Evolutionary conservation across 2,113 vertebrate species (phyloP), one percentile per base, ranked within the genome.

Genomic region (Neolamprologus caudopunctatus): DNA sequence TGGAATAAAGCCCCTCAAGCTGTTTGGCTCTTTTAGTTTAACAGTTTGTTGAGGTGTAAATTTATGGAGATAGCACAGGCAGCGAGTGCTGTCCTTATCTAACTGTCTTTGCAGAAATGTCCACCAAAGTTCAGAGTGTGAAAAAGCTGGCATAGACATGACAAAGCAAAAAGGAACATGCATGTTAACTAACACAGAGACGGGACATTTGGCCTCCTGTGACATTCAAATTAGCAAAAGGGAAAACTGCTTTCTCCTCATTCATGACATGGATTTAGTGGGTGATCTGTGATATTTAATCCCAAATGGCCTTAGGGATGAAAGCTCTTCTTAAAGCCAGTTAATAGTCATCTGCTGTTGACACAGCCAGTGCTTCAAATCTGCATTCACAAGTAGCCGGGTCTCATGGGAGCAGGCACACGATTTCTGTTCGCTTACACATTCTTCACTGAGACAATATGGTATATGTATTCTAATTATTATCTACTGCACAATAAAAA

Each of bases 291-390:
- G 68, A 91, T 86, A 45, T 81, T 80, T 50, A 53, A 35, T 54
- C 51, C 61, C n/a, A 45, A 61, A 13, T 57, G 63, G 33, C 40
- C 21, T 47, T 13, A 28, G 35, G 58, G 68, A 87, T 28, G 45
- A 82, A 85, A 81, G 57, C 89, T 84, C 14, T 78, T 73, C 28
- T 47, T 80, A 80, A 57, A n/a, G 21, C 73, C 81, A 57, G 68
- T 86, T 84, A 89, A 88, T 89, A 90, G 33, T 90, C 51, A 73
- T 37, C 55, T 7, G 2, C n/a, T 87, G 89, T 82, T 90, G 89
- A 87, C 83, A 89, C 45, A 79, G 17, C 19, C 63, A 42, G 24
- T n/a, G 19, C 58, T 81, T 88, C 53, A 78, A 66, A 84, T 88
- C 47, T 88, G 75, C 35, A 68, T 78, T 83, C 54, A 84, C 78